Evolutionary conservation across 2,888 invertebrate species (phyloP).

Genomic region (Nipponacmea schrenckii): DNA sequence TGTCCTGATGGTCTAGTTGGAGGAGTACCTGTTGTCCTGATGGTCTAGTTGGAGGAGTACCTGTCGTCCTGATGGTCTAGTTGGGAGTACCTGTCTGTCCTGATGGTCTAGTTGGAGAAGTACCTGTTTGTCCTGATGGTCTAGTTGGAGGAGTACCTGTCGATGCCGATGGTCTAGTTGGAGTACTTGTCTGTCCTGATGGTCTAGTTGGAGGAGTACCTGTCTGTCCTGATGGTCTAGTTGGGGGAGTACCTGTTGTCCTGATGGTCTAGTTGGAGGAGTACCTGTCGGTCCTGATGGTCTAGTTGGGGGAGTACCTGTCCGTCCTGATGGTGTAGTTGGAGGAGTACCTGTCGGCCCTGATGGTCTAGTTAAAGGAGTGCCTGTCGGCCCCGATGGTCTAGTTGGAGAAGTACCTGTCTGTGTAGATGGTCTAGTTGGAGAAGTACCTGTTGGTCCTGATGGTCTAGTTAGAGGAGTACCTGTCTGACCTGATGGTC

Average conservation of each 20-base stretch:
- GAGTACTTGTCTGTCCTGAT: not conserved
- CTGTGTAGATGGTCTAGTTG: not conserved
- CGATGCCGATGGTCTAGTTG: not conserved
- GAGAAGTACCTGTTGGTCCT: not conserved
- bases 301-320: not conserved
- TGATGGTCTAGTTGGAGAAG: not conserved
- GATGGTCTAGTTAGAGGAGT: not conserved
- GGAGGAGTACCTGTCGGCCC: not conserved
- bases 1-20: not conserved
- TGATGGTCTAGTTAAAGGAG: not conserved
- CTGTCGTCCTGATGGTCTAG: not conserved
- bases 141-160: not conserved
- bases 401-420: not conserved
- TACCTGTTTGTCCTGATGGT: not conserved
- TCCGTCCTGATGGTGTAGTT: not conserved
- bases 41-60: not conserved
- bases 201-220: not conserved
- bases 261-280: not conserved
- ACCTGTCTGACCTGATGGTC: not conserved
- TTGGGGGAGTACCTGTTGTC: not conserved
- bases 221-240: not conserved
- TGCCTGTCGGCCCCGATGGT: not conserved
- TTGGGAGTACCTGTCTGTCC: not conserved
- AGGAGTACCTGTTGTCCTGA: not conserved
- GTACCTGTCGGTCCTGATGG: not conserved